A percentile compares a stretch with the other conserved stretches of the same genome.
These are phyloP conservation scores for Plutella xylostella DNA, from an alignment of 2,888 invertebrate genomes.

Conservation along the genomic window DNA sequence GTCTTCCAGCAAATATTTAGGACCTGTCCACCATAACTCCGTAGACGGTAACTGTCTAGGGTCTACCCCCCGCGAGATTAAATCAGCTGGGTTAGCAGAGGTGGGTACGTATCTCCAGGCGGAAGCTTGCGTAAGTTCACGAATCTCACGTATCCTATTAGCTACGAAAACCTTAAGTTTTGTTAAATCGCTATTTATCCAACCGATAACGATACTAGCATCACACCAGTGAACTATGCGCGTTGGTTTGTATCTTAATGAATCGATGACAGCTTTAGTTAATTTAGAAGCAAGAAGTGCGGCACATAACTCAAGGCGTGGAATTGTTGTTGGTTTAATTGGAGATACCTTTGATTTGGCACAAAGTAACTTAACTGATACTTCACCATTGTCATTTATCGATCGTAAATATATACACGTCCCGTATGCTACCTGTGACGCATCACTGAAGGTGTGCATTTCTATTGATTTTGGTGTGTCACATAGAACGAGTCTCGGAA, in stretches of 20 bases:
- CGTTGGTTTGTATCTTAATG: not conserved
- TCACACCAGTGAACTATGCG: not conserved
- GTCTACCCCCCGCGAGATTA: not conserved
- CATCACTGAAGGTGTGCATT: conserved; percentile 12
- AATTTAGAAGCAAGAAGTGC: not conserved
- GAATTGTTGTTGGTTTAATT: not conserved
- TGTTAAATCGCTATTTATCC: not conserved
- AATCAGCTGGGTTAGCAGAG: not conserved
- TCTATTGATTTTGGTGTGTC: conserved; percentile 3
- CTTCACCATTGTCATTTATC: not conserved
- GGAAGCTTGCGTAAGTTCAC: not conserved
- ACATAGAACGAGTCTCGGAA: conserved; percentile 7
- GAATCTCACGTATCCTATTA: not conserved
- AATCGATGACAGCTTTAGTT: not conserved
- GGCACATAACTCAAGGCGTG: not conserved
- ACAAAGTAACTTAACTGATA: not conserved
- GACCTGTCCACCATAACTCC: not conserved
- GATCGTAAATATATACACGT: conserved; percentile 9
- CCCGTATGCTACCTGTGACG: conserved; percentile 11
- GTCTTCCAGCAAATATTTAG: not conserved
- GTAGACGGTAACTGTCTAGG: not conserved
- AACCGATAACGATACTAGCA: not conserved
- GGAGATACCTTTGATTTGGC: conserved; percentile 3
- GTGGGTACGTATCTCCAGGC: not conserved
- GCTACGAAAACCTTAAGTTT: not conserved